Conservation (phyloP, 2,113 vertebrate genomes). For the Gymnarchus niloticus region DNA sequence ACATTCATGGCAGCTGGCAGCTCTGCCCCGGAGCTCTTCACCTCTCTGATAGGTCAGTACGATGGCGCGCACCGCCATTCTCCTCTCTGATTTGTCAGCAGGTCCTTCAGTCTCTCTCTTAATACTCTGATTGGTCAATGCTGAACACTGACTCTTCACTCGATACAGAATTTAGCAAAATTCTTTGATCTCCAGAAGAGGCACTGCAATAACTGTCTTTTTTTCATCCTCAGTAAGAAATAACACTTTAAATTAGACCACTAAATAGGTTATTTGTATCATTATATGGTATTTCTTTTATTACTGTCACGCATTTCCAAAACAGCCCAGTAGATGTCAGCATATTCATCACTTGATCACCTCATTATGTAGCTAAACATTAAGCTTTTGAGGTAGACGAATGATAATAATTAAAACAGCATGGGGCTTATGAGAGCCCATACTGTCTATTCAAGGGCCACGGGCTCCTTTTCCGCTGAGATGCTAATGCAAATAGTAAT, state of each 20-base stretch:
- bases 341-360: slow-evolving; percentile 19
- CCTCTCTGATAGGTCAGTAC: slow-evolving; percentile 66
- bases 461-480: not conserved
- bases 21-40: slow-evolving; percentile 70
- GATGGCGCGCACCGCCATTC: not conserved
- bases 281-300: not conserved
- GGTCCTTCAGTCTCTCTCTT: not conserved
- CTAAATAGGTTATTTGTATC: too few species aligned
- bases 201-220: not conserved
- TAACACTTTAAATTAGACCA: not conserved
- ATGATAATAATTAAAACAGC: slow-evolving; percentile 24
- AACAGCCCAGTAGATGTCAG: slow-evolving; percentile 47
- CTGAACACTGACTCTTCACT: not conserved
- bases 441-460: not conserved
- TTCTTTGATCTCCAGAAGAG: too few species aligned
- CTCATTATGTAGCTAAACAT: not conserved
- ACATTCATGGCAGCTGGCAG: slow-evolving; percentile 72
- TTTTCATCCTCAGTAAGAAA: not conserved
- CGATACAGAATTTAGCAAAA: not conserved
- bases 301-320: slow-evolving; percentile 15
- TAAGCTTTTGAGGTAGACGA: not conserved
- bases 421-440: slow-evolving; percentile 13
- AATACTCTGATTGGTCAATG: not conserved
- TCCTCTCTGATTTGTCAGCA: slow-evolving; percentile 13
- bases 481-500: slow-evolving; percentile 15